phyloP scores from a whole-genome alignment of 2,113 vertebrate species.

The Balaenoptera acutorostrata region DNA sequence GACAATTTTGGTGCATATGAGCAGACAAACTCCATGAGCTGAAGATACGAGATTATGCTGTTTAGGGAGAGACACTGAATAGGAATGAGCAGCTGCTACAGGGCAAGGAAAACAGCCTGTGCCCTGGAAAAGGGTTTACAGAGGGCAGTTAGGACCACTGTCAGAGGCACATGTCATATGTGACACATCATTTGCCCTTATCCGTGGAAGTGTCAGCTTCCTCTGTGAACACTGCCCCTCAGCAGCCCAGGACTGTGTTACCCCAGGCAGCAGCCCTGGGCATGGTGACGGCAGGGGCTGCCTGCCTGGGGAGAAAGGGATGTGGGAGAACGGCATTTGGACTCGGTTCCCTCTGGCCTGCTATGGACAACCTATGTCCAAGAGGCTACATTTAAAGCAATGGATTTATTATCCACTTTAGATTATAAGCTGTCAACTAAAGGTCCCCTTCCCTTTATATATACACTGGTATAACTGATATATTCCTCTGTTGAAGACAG shows the following conservation, averaged over 20 bases:
- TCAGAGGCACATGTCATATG: background rate
- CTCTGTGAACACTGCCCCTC: background rate
- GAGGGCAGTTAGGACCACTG: background rate
- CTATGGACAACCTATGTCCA: background rate
- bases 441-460: background rate
- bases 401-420: background rate
- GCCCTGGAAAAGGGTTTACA: background rate
- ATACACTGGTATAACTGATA: background rate
- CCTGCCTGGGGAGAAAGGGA: background rate
- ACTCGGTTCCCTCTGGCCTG: background rate
- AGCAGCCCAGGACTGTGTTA: rapidly evolving
- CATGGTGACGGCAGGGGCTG: background rate
- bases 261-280: background rate
- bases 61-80: background rate
- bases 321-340: background rate
- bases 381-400: background rate
- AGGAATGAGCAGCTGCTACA: background rate
- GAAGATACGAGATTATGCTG: rapidly evolving
- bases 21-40: background rate
- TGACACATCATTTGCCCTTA: background rate
- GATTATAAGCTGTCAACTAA: background rate
- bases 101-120: background rate
- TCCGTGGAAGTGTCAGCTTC: background rate
- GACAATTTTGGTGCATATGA: background rate
- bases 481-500: background rate